Evolutionary conservation across 2,888 invertebrate species (phyloP).

Genomic region (Nycteola revayana): DNA sequence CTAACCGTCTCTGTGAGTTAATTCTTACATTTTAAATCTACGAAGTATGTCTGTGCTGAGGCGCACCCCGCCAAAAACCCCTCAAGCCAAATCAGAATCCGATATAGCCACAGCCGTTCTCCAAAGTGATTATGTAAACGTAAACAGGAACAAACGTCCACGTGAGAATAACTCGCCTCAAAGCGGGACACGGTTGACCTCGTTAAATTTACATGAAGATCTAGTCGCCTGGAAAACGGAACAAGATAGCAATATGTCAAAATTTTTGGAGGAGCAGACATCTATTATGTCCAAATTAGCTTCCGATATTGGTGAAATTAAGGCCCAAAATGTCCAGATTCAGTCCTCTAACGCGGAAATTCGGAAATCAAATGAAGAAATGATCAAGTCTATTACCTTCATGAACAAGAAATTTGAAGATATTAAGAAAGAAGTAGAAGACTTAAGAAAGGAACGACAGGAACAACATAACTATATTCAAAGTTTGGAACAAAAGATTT

Average conservation of each 20-base stretch:
- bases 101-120: not conserved
- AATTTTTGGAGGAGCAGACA: not conserved
- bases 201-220: not conserved
- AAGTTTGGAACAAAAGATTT: conserved; percentile 2
- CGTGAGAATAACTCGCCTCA: not conserved
- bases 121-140: not conserved
- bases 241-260: not conserved
- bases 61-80: not conserved
- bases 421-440: too few species aligned
- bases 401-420: conserved; percentile 5
- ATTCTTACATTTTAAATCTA: not conserved
- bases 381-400: conserved; percentile 5
- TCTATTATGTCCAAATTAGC: conserved; percentile 1
- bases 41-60: not conserved
- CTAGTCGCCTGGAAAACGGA: too few species aligned
- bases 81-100: conserved; percentile 1
- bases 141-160: not conserved
- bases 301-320: conserved; percentile 4
- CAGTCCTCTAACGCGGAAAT: conserved; percentile 1
- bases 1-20: not conserved
- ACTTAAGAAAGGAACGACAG: not conserved
- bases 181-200: not conserved
- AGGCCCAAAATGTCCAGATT: conserved; percentile 3
- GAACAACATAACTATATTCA: conserved; percentile 3
- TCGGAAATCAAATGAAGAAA: too few species aligned